Percentiles rank a stretch among this genome's conserved stretches.
Evolutionary conservation across 2,888 invertebrate species (phyloP).

Genomic region (Atethmia centrago): DNA sequence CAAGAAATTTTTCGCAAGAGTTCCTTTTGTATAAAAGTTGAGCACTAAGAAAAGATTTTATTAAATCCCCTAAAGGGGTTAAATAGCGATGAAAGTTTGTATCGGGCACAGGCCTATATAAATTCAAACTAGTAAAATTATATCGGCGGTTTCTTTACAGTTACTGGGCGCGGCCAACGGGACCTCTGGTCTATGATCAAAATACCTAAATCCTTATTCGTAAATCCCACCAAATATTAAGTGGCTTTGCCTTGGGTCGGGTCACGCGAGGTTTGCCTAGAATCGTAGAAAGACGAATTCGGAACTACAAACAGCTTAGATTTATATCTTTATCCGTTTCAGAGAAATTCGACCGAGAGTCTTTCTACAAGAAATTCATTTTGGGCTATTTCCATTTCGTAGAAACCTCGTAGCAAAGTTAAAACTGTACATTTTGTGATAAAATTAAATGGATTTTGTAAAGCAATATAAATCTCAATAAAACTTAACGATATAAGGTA

Average conservation of each 20-base stretch:
- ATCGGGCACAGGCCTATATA: neutral
- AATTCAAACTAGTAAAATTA: neutral
- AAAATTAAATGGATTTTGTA: constrained; percentile 18
- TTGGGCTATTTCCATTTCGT: constrained; percentile 10
- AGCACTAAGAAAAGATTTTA: neutral
- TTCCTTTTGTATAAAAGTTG: neutral
- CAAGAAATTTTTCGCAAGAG: neutral
- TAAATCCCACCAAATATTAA: constrained; percentile 38
- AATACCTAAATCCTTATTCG: constrained; percentile 14
- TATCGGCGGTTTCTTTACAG: neutral
- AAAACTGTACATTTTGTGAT: constrained; percentile 16
- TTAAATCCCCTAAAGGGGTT: neutral
- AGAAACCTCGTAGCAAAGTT: constrained; percentile 13
- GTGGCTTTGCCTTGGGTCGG: constrained; percentile 22
- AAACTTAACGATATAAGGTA: constrained; percentile 3
- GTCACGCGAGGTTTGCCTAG: constrained; percentile 28
- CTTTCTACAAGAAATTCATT: constrained; percentile 29
- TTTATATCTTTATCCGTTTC: constrained; percentile 45
- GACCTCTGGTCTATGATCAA: neutral
- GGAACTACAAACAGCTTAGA: constrained; percentile 50
- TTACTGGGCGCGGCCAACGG: neutral
- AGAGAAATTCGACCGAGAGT: constrained; percentile 23
- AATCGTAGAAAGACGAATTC: constrained; percentile 39
- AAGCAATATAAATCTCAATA: neutral
- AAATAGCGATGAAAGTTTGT: neutral